Base-by-base conservation (phyloP, 1,140 invertebrate genomes). In the Trissolcus basalis region DNA sequence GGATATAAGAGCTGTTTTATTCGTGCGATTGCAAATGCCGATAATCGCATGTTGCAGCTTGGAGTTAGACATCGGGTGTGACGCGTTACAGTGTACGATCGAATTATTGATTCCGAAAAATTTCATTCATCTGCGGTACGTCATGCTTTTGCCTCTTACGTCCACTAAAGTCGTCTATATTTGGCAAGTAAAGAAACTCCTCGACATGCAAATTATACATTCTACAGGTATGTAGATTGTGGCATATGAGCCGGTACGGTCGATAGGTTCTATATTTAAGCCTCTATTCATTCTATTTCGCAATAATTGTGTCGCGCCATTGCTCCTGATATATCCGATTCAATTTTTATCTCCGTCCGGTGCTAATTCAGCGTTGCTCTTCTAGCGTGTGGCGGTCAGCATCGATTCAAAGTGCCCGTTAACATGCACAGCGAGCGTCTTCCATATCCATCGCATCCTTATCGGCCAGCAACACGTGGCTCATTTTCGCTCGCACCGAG, bases 261-360 rank as follows among this genome's bases (percentile, higher is more conserved):
- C 81, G 81, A 82, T 82, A 78, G 41, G 15, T 63, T 79, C 77
- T 81, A 81, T 81, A 81, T 80, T 83, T 80, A 80, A 79, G 70
- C 61, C 48, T 48, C 72, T 78, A 70, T 80, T 77, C 77, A 81
- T 79, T 82, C 44, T 74, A 76, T 78, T 82, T 75, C 54, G 60
- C 69, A 64, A 79, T 60, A 49, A 69, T 45, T 60, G 55, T 47
- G 54, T 53, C 63, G 69, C 43, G 43, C 47, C 35, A 36, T 15
- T 32, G 74, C 49, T 36, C 16, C 60, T 56, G 55, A n/a, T 19
- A 60, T 55, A 44, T 61, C 60, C 49, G 41, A 70, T 61, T 70
- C 49, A 60, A 61, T 70, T 60, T 61, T 58, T 35, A 63, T 4
- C 36, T 45, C 19, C 13, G 54, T 53, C 33, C 60, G 49, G 69